Evolutionary conservation across 1,140 invertebrate species (phyloP).

Genomic region (Paracyclopina nana): DNA sequence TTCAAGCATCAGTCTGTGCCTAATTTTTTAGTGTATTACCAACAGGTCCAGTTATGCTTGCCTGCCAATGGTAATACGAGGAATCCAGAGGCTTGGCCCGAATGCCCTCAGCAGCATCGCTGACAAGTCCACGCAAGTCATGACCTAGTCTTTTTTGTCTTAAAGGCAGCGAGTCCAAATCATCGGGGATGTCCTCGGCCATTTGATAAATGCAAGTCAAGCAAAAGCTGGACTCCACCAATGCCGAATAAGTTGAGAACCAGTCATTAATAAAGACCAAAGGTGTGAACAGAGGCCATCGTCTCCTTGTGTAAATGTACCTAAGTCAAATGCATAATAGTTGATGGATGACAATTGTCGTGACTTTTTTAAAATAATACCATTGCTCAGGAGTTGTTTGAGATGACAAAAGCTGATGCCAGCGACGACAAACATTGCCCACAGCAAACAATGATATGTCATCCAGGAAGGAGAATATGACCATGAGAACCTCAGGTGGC

Average conservation of each 20-base stretch:
- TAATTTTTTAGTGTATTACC: too few relatives aligned
- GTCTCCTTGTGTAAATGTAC: conserved; percentile 42
- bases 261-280: conserved; percentile 46
- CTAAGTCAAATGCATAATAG: too few relatives aligned
- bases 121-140: conserved; percentile 3
- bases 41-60: conserved; percentile 63
- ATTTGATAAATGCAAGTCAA: conserved; percentile 21
- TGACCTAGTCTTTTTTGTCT: conserved; percentile 7
- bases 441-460: conserved; percentile 72
- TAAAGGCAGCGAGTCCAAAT: neutral
- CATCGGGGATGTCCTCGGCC: neutral
- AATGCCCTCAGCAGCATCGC: conserved; percentile 29
- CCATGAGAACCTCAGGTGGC: conserved; percentile 33
- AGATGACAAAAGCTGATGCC: conserved; percentile 44
- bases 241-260: conserved; percentile 44
- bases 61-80: conserved; percentile 70
- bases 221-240: conserved; percentile 18
- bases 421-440: conserved; percentile 60
- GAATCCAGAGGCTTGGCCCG: conserved; percentile 62
- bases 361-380: neutral
- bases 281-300: conserved; percentile 66
- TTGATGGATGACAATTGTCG: neutral
- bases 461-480: conserved; percentile 70
- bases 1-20: too few relatives aligned
- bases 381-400: neutral